Conservation (phyloP, 2,113 vertebrate genomes). For the Illadopsis cleaveri region DNA sequence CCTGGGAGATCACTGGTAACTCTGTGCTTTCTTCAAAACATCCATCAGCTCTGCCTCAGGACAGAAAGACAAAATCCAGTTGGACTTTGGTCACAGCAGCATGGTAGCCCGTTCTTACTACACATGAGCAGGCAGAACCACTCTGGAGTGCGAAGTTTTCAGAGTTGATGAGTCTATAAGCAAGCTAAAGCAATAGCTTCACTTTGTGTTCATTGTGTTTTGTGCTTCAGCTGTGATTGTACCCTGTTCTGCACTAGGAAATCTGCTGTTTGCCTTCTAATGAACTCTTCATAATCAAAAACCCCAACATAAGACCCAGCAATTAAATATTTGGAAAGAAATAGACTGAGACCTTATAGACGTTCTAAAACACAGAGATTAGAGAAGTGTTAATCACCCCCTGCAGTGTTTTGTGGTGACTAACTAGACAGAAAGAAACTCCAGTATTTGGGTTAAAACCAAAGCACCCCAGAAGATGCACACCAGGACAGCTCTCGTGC, state of each 20-base stretch:
- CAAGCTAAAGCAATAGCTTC: neutral
- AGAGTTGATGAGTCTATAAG: neutral
- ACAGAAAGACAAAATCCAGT: neutral
- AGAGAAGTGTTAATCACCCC: neutral
- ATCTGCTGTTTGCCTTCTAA: neutral
- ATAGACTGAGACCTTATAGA: neutral
- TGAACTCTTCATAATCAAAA: neutral
- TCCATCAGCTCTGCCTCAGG: neutral
- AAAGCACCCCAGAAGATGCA: neutral
- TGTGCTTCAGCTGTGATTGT: conserved; percentile 21
- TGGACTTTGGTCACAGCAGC: neutral
- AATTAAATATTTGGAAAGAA: neutral
- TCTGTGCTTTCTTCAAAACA: rapidly evolving
- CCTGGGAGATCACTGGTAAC: neutral
- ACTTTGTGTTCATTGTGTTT: neutral
- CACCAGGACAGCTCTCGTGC: neutral
- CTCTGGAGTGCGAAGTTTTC: neutral
- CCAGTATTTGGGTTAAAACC: neutral
- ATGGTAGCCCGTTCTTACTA: neutral
- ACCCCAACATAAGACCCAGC: neutral
- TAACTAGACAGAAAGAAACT: neutral
- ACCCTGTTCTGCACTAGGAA: neutral
- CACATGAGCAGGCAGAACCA: neutral
- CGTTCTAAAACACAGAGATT: neutral
- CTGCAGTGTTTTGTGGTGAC: neutral